Evolutionary conservation across 2,797 vertebrate species (phyloP), one percentile per base, ranked within the genome.

Genomic region (Gymnocypris eckloni): DNA sequence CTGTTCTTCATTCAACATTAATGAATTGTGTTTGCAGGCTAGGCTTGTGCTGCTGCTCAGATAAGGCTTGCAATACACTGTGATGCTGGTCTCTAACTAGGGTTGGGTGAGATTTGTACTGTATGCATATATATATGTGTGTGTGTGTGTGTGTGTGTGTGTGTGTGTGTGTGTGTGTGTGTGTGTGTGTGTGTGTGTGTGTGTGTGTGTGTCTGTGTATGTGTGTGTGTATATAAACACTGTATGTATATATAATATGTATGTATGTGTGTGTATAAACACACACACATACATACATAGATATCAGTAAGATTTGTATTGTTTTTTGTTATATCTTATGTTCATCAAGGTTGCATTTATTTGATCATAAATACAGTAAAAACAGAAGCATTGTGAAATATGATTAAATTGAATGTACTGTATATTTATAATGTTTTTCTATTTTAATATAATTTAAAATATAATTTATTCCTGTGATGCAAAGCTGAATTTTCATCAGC

Each of bases 1-100:
- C 80, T 86, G 61, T 61, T 81, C 61, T 78, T 85, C 79, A 81
- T 87, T 82, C 71, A 81, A 78, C 66, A 81, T 86, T 78, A 78
- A 81, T 87, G 54, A 43, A 37, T 82, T 43, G 61, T 69, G 56
- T 76, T 59, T 4, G 7, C 59, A n/a, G 16, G 33, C 18, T 22
- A n/a, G 16, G 33, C 18, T 22, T 41, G 41, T 78, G 75, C 18
- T 15, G 64, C 75, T 54, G 83, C 83, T 84, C 45, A 84, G 11
- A 75, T 54, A 54, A 70, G 33, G 50, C 15, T 70, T 28, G 67
- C 7, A 70, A 79, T 70, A 37, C 11, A 71, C 4, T 4, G 18
- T 71, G 45, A 85, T 0, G 28, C 50, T 37, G 76, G 16, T 43
- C 50, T 70, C n/a, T 45, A 56, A 79, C 16, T 56, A 79, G 56